Evolutionary conservation across 2,113 vertebrate species (phyloP).

Genomic region (Rattus norvegicus): GRCr8 NC_086020.1:66348501-66349000

Average conservation of each 20-base stretch:
- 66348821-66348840: background rate
- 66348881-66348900: background rate
- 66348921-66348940: background rate
- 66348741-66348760: background rate
- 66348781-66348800: background rate
- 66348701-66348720: background rate
- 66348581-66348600: background rate
- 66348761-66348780: background rate
- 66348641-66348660: background rate
- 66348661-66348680: background rate
- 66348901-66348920: background rate
- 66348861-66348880: background rate
- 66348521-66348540: constrained; percentile 10
- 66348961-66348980: background rate
- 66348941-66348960: background rate
- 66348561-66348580: background rate
- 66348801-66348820: background rate
- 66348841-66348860: background rate
- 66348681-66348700: background rate
- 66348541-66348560: background rate
- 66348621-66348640: background rate
- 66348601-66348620: background rate
- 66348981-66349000: background rate
- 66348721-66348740: background rate
- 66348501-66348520: constrained; percentile 43